Evolutionary conservation across 2,113 vertebrate genomes (phyloP), one percentile per base, ranked within the genome.

Genomic region (Taxidea taxus): DNA sequence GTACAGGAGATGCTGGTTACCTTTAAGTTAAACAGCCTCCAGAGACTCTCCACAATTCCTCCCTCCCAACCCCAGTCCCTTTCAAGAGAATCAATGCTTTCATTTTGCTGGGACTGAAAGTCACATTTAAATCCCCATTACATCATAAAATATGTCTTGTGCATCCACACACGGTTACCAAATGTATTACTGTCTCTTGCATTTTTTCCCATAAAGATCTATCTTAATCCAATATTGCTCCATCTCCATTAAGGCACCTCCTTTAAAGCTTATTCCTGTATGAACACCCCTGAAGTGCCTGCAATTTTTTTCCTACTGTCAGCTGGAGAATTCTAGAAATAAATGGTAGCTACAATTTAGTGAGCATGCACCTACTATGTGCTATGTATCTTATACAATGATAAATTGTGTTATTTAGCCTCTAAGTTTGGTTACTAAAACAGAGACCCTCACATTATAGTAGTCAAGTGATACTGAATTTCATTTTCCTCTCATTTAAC

Each of bases 181-280:
- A 87, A 96, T 82, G 44, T 91, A 85, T 97, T 83, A 87, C 51
- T 82, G 62, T 86, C 66, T 85, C 95, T 92, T 89, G 77, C 37
- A 85, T 96, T 85, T 91, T 96, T 95, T 78, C 68, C 86, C 1
- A 6, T 91, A 89, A 96, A 95, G 88, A 96, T 97, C 91, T 96
- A 88, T 86, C 42, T 94, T 95, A 97, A 96, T 94, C 70, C 86
- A 93, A 95, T 97, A 94, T 86, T 97, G 2, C 31, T 87, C 88
- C n/a, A n/a, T 91, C 47, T 92, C 95, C 47, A 94, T 60, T 74
- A 97, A 84, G 39, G 29, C 49, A 85, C 56, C 16, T 74, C 29
- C 27, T 95, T 94, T 87, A 97, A 94, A 84, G 77, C 9, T 66
- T 60, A 78, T 34, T 44, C 68, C 51, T 70, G 7, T 23, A 39